These are phyloP conservation scores for Eulithis testata DNA, from an alignment of 2,888 invertebrate genomes.

Conservation along the genomic window DNA sequence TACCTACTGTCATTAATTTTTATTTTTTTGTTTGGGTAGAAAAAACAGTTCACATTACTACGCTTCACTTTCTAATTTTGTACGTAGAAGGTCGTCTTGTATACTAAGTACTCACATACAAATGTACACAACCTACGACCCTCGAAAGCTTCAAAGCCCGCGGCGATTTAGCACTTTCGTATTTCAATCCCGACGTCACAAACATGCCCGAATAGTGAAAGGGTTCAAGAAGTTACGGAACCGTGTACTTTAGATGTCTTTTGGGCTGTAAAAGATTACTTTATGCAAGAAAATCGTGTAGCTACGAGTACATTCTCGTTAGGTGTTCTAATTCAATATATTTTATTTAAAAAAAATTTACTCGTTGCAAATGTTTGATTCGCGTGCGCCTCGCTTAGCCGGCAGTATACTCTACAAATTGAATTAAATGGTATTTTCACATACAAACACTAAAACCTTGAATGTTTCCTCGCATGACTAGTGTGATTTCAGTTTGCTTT, in stretches of 20 bases:
- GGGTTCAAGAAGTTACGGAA: slow-evolving; percentile 23
- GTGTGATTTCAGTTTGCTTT: slow-evolving; percentile 13
- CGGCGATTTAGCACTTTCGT: slow-evolving; percentile 26
- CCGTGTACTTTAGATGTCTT: slow-evolving; percentile 9
- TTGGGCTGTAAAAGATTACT: slow-evolving; percentile 7
- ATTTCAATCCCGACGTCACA: slow-evolving; percentile 23
- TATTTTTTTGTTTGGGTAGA: too few species aligned
- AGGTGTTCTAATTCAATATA: slow-evolving; percentile 9
- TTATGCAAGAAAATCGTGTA: neutral
- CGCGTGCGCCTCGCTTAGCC: slow-evolving; percentile 23
- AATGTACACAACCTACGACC: slow-evolving; percentile 5
- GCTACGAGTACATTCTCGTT: neutral
- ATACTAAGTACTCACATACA: neutral
- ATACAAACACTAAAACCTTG: slow-evolving; percentile 19
- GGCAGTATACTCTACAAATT: slow-evolving; percentile 25
- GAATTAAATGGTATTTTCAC: slow-evolving; percentile 31
- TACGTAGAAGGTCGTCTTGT: neutral
- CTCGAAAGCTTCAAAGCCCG: slow-evolving; percentile 20
- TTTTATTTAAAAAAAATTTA: slow-evolving; percentile 17
- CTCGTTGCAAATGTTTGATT: slow-evolving; percentile 29
- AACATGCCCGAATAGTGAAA: slow-evolving; percentile 23
- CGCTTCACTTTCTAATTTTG: neutral
- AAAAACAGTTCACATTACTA: too few species aligned
- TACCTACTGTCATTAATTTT: too few species aligned
- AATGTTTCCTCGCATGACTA: slow-evolving; percentile 28